These are phyloP conservation scores for Megalonaias nervosa DNA, from an alignment of 1,140 invertebrate genomes.

Conservation along the genomic window DNA sequence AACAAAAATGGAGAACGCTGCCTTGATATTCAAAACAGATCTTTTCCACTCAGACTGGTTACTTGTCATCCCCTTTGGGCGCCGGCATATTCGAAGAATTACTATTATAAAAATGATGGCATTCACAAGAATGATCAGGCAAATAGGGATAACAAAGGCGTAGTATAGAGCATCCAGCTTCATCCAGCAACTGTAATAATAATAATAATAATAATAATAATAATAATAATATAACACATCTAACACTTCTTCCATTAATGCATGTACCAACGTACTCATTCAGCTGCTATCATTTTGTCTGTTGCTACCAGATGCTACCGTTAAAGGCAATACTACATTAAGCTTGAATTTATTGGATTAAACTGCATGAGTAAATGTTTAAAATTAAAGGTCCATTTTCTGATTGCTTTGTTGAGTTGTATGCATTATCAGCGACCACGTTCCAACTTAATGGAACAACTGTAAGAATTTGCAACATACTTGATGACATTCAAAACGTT, in stretches of 20 bases:
- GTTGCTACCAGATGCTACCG: too few species aligned
- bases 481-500: too few species aligned
- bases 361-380: background rate
- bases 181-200: constrained; percentile 69
- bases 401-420: background rate
- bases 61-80: constrained; percentile 49
- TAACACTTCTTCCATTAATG: too few species aligned
- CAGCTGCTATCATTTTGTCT: too few species aligned
- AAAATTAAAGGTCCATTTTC: background rate
- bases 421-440: too few species aligned
- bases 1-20: constrained; percentile 68
- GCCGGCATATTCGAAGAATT: constrained; percentile 57
- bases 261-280: too few species aligned
- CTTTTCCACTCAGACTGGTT: constrained; percentile 61
- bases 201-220: too few species aligned
- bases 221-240: too few species aligned
- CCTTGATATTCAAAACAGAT: constrained; percentile 64
- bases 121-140: constrained; percentile 66
- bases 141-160: constrained; percentile 68
- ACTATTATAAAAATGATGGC: constrained; percentile 69
- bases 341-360: background rate
- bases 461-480: too few species aligned
- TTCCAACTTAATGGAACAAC: too few species aligned
- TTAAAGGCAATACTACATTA: background rate
- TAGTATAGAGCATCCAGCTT: constrained; percentile 64